These are phyloP conservation scores for Eulacestoma nigropectus DNA, from an alignment of 2,113 vertebrate species.

Conservation along the genomic window DNA sequence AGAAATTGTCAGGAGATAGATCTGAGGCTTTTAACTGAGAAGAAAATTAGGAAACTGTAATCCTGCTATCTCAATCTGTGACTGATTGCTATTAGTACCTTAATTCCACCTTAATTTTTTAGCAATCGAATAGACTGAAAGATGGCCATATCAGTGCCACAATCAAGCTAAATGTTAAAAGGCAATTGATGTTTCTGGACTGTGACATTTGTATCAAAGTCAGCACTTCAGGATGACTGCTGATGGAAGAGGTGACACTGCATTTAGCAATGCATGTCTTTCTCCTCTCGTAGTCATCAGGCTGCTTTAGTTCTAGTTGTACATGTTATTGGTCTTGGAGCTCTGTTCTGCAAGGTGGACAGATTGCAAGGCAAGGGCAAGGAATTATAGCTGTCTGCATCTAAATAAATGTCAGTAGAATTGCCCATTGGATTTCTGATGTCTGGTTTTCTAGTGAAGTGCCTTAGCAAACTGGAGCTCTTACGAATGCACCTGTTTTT, in stretches of 20 bases:
- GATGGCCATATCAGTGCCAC: background rate
- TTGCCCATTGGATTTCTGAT: background rate
- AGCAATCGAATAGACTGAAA: background rate
- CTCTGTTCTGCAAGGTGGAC: background rate
- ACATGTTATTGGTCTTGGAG: background rate
- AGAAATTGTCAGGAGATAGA: background rate
- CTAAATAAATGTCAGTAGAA: background rate
- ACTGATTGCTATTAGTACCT: background rate
- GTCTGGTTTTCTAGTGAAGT: background rate
- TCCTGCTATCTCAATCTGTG: background rate
- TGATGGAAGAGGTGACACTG: background rate
- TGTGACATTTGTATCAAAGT: background rate
- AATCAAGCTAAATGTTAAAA: background rate
- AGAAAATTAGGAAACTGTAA: background rate
- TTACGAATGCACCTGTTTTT: background rate
- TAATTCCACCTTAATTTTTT: slow-evolving; percentile 13
- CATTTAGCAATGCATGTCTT: background rate
- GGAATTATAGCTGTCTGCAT: background rate
- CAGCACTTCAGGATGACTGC: background rate
- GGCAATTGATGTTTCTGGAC: background rate
- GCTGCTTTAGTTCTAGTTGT: background rate
- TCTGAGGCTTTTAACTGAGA: background rate
- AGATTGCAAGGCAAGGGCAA: background rate
- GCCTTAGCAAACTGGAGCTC: background rate
- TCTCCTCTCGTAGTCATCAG: background rate